phyloP scores from a whole-genome alignment of 2,888 invertebrate genomes.

The Brachyptera risi region DNA sequence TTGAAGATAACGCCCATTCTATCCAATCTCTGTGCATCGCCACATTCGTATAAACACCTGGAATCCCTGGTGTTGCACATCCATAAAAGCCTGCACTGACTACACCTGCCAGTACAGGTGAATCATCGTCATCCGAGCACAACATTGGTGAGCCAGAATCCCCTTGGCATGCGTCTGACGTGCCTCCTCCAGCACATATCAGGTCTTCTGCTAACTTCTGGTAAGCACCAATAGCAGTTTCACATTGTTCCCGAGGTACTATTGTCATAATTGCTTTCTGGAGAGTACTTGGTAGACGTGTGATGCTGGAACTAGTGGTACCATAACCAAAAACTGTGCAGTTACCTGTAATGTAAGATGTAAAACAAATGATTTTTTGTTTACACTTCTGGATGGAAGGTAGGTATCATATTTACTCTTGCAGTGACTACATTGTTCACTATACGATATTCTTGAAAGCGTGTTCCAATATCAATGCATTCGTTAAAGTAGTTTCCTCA shows the following conservation, averaged over 20 bases:
- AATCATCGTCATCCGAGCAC: background rate
- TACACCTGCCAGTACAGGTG: background rate
- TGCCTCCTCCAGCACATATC: slow-evolving; percentile 5
- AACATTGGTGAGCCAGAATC: slow-evolving; percentile 12
- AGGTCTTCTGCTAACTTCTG: background rate
- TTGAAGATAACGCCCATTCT: background rate
- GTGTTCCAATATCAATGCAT: too few species aligned
- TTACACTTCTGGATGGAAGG: too few species aligned
- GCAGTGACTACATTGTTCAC: too few species aligned
- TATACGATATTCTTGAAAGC: too few species aligned
- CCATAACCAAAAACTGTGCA: slow-evolving; percentile 6
- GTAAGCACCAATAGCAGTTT: background rate
- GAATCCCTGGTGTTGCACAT: background rate
- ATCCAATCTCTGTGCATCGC: slow-evolving; percentile 2
- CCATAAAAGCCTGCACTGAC: slow-evolving; percentile 9
- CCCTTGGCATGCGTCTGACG: slow-evolving; percentile 7
- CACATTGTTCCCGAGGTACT: background rate
- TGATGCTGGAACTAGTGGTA: background rate
- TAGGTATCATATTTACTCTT: too few species aligned
- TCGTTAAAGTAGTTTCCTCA: too few species aligned
- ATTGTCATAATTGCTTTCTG: background rate
- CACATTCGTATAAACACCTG: slow-evolving; percentile 8
- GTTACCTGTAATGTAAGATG: background rate
- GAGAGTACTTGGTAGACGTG: background rate
- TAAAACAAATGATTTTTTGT: too few species aligned